Conservation (phyloP, 1,140 invertebrate genomes). For the Phymastichus coffea region DNA sequence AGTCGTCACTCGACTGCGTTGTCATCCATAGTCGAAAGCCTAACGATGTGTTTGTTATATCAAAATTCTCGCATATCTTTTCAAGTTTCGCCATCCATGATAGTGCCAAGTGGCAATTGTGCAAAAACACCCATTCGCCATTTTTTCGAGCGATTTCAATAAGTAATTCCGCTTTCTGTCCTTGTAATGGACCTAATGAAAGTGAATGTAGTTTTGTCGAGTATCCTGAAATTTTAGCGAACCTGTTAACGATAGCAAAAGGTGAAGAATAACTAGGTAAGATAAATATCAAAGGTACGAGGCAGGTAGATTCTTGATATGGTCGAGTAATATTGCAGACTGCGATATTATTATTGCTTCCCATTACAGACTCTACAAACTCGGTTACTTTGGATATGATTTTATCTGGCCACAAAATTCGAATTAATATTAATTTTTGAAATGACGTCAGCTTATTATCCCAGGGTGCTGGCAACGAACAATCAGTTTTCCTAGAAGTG, state of each 20-base stretch:
- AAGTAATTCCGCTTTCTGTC: slow-evolving; percentile 59
- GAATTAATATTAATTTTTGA: slow-evolving; percentile 62
- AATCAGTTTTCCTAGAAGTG: slow-evolving; percentile 41
- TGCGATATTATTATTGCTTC: slow-evolving; percentile 33
- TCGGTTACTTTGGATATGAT: slow-evolving; percentile 43
- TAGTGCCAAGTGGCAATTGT: slow-evolving; percentile 73
- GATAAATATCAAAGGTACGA: slow-evolving; percentile 68
- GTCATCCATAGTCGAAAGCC: slow-evolving; percentile 74
- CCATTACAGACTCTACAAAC: slow-evolving; percentile 58
- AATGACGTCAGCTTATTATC: slow-evolving; percentile 56
- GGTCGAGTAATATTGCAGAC: slow-evolving; percentile 58
- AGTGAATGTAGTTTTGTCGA: slow-evolving; percentile 62
- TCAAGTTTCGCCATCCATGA: slow-evolving; percentile 61
- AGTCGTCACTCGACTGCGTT: slow-evolving; percentile 62
- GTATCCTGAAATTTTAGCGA: slow-evolving; percentile 63
- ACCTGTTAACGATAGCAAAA: slow-evolving; percentile 56
- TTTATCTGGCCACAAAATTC: slow-evolving; percentile 65
- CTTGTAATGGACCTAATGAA: slow-evolving; percentile 65
- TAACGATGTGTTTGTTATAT: slow-evolving; percentile 54
- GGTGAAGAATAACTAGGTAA: slow-evolving; percentile 63
- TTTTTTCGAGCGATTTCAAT: slow-evolving; percentile 58
- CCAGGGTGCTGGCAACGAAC: slow-evolving; percentile 54
- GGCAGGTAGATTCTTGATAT: slow-evolving; percentile 64
- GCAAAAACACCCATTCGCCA: slow-evolving; percentile 69
- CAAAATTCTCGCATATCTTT: slow-evolving; percentile 60